phyloP scores from a whole-genome alignment of 2,113 vertebrate species.

The Scomber scombrus region DNA sequence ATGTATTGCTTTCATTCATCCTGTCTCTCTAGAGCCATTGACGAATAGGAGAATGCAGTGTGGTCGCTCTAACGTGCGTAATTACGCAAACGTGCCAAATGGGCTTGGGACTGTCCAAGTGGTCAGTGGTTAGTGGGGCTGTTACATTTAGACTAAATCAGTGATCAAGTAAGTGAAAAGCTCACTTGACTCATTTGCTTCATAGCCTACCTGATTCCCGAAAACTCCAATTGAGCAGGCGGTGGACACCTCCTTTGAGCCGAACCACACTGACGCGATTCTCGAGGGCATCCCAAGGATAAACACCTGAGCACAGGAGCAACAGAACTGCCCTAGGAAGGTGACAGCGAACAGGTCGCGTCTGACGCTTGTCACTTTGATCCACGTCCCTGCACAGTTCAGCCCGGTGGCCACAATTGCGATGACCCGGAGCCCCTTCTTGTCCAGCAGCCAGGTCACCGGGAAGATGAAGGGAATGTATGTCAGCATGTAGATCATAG shows the following conservation, averaged over 20 bases:
- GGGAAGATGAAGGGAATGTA: conserved; percentile 97
- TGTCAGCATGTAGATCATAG: conserved; percentile 95
- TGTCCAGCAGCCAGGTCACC: conserved; percentile 95
- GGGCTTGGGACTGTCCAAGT: background rate
- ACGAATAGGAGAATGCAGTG: background rate
- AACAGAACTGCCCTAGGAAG: conserved; percentile 90
- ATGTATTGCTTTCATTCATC: background rate
- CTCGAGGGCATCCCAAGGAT: conserved; percentile 96
- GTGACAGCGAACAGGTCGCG: conserved; percentile 91
- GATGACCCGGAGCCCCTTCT: conserved; percentile 90
- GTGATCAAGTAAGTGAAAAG: background rate
- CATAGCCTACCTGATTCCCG: conserved; percentile 92
- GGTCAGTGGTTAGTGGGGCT: background rate
- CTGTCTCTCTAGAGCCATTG: background rate
- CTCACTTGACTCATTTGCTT: background rate
- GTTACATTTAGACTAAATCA: background rate
- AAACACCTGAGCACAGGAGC: conserved; percentile 93
- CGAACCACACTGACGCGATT: conserved; percentile 97
- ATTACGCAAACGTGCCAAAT: conserved; percentile 58
- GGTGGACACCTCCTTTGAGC: conserved; percentile 92
- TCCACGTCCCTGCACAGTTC: conserved; percentile 94
- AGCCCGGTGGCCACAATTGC: conserved; percentile 89
- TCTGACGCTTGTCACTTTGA: conserved; percentile 91
- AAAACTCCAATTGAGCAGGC: conserved; percentile 97
- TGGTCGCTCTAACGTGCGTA: conserved; percentile 34